A percentile compares a stretch with the other conserved stretches of the same genome.
These are phyloP conservation scores for Drosophila grimshawi DNA, from an alignment of 1,140 invertebrate species.

Conservation along the genomic window DNA sequence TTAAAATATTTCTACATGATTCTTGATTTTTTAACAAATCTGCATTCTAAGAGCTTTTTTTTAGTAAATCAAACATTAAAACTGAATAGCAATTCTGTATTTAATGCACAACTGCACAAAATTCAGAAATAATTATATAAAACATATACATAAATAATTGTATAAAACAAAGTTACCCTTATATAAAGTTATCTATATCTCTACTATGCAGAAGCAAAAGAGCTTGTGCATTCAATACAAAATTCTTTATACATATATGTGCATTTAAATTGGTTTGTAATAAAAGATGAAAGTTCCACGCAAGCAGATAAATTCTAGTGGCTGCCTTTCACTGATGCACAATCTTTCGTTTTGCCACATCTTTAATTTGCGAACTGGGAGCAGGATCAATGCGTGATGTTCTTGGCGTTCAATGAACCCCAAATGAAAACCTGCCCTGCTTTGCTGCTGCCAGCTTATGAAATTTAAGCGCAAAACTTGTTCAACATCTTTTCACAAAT, in stretches of 20 bases:
- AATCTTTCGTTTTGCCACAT: slow-evolving; percentile 45
- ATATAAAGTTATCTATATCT: no score
- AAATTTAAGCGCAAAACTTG: slow-evolving; percentile 56
- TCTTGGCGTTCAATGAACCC: slow-evolving; percentile 73
- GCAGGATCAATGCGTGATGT: slow-evolving; percentile 44
- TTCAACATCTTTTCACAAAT: slow-evolving; percentile 60
- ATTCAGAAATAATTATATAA: no score
- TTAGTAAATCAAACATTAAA: no score
- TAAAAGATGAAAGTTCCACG: slow-evolving; percentile 17
- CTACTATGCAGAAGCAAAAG: no score
- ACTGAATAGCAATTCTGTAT: no score
- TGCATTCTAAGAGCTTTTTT: no score
- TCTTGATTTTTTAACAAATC: no score
- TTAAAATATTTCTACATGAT: no score
- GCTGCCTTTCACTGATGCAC: slow-evolving; percentile 38
- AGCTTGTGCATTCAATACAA: not conserved
- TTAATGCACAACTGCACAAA: no score
- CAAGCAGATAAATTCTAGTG: slow-evolving; percentile 20
- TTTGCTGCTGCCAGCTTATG: slow-evolving; percentile 4
- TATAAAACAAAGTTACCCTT: no score
- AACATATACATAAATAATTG: no score
- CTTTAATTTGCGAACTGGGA: slow-evolving; percentile 49
- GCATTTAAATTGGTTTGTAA: slow-evolving; percentile 7
- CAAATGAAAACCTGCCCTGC: slow-evolving; percentile 46
- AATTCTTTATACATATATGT: not conserved